Evolutionary conservation across 92 coral and sea anemone species (phyloP).

Genomic region (Zoanthus sociatus): DNA sequence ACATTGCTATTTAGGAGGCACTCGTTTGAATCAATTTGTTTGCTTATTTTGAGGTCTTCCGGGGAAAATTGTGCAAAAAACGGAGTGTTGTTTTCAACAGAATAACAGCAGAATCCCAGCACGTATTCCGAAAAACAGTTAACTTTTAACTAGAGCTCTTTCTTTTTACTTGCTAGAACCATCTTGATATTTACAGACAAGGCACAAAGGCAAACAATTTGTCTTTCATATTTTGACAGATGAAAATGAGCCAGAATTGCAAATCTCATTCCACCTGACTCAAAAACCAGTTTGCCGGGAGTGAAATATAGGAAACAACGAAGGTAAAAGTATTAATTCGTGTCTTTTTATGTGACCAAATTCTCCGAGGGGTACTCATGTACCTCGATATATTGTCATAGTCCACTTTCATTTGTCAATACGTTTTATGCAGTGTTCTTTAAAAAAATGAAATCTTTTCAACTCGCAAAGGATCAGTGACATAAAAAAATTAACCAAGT

Average conservation of each 20-base stretch:
- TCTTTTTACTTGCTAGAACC: neutral
- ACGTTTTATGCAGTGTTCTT: too few relatives aligned
- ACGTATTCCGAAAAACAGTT: neutral
- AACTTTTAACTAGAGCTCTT: neutral
- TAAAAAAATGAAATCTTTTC: too few relatives aligned
- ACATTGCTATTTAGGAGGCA: conserved; percentile 30
- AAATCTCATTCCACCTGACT: neutral
- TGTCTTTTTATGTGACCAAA: neutral
- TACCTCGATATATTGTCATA: too few relatives aligned
- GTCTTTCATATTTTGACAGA: conserved; percentile 10
- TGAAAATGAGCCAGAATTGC: conserved; percentile 8
- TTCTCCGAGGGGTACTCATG: neutral
- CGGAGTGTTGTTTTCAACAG: conserved; percentile 3
- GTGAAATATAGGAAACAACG: neutral
- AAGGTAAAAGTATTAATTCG: conserved; percentile 3
- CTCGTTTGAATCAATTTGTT: conserved; percentile 30
- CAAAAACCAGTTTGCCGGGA: neutral
- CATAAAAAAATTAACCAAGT: too few relatives aligned
- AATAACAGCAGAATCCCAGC: conserved; percentile 21
- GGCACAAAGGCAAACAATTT: conserved; percentile 6
- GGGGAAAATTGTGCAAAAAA: conserved; percentile 19
- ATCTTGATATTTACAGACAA: conserved; percentile 15
- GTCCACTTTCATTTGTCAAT: too few relatives aligned
- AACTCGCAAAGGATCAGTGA: too few relatives aligned
- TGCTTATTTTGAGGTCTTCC: conserved; percentile 27